Percentiles rank a stretch among this genome's conserved stretches.
Evolutionary conservation across 2,113 vertebrate genomes (phyloP).

Genomic region (Phyllopteryx taeniolatus): DNA sequence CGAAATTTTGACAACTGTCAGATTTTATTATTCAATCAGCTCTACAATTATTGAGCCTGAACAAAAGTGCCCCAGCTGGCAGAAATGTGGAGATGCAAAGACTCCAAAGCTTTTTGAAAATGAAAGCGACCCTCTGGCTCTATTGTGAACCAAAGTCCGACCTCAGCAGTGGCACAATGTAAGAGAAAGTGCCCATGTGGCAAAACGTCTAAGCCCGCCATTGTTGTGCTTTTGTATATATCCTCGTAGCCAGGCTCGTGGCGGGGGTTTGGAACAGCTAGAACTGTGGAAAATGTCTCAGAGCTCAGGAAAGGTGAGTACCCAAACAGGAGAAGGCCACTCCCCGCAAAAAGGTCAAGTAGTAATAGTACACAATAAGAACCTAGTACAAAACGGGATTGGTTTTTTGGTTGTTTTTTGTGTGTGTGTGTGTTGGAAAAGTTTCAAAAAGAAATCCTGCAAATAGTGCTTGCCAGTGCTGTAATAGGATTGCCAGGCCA

Average conservation of each 20-base stretch:
- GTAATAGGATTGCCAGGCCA: too few species aligned
- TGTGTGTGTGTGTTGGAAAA: too few species aligned
- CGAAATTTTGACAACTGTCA: not conserved
- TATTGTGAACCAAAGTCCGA: slow-evolving; percentile 69
- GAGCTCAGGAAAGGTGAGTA: slow-evolving; percentile 89
- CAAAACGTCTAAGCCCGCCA: slow-evolving; percentile 75
- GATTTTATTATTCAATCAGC: not conserved
- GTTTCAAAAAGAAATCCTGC: too few species aligned
- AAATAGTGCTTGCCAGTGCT: too few species aligned
- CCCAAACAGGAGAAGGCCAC: not conserved
- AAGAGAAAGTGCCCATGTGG: slow-evolving; percentile 77
- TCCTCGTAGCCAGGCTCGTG: slow-evolving; percentile 58
- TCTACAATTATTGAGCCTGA: not conserved
- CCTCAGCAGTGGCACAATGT: slow-evolving; percentile 77
- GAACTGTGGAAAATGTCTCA: slow-evolving; percentile 79
- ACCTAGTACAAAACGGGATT: not conserved
- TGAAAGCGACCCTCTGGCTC: slow-evolving; percentile 56
- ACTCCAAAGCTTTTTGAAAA: slow-evolving; percentile 11
- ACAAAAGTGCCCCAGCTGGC: not conserved
- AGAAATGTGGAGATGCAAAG: not conserved
- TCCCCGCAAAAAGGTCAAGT: not conserved
- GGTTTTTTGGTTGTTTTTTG: not conserved
- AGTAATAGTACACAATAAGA: too few species aligned
- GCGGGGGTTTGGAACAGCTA: slow-evolving; percentile 60
- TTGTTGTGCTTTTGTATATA: slow-evolving; percentile 80